Base-by-base conservation (phyloP, 23 tunicate genomes). In the Phallusia fumigata region DNA sequence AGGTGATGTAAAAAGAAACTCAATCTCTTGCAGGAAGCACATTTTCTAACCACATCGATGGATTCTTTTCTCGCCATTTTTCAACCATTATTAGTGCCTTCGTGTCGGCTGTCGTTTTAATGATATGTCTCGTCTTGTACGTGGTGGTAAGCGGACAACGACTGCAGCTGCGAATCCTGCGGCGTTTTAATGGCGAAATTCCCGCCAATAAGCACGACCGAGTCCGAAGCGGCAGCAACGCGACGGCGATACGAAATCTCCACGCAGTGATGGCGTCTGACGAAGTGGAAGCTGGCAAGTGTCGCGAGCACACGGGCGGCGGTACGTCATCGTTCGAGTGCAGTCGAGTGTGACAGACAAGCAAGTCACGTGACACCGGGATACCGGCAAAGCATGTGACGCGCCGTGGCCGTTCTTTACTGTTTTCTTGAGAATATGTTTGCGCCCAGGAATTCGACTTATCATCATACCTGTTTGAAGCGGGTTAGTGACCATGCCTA, bases 161-260 rank as follows among this genome's bases (percentile, higher is more conserved):
- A 58, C 69, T 58, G 26, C 69, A 58, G 13, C 69, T 58, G 26
- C 69, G 69, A 58, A 22, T 58, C 13, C 16, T 58, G 28, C 69
- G 69, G 69, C 69, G 69, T 22, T 58, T 58, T 13, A 24, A 16
- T 58, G 28, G 15, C 13, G 69, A 58, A 58, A 21, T 1, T 24
- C 3, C 69, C 15, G 69, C 69, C 69, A 58, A 58, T 24, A 22
- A 58, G 26, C 69, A 58, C 26, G 69, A 58, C 16, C 69, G 69
- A 21, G 69, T 58, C 13, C 69, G 69, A 58, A 58, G 69, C 28
- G 69, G 69, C 69, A 58, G 69, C 69, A 58, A 58, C 69, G 69
- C 69, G 13, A 58, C 69, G 16, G 69, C 69, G 11, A 58, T 58
- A 1, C 69, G 69, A 6, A 58, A 22, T 24, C 28, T 58, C 3